Evolutionary conservation across 2,113 vertebrate genomes (phyloP).

Genomic region (Plecotus auritus): DNA sequence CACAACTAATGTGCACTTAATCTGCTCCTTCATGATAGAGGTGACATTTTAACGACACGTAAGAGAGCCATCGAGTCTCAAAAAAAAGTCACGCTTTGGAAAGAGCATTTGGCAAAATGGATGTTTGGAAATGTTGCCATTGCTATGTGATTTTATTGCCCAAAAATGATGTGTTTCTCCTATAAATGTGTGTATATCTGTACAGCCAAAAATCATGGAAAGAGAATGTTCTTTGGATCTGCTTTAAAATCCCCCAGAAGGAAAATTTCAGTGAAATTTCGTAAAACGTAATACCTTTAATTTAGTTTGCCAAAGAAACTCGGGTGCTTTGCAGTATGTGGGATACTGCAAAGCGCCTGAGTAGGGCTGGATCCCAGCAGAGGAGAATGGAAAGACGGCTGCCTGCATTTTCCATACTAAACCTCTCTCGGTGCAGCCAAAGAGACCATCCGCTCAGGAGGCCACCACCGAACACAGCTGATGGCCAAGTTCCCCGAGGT

Average conservation of each 20-base stretch:
- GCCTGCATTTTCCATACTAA: neutral
- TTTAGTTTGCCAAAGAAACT: neutral
- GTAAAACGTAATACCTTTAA: neutral
- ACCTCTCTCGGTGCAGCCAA: neutral
- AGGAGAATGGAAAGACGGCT: neutral
- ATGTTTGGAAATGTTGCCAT: neutral
- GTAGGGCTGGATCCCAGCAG: neutral
- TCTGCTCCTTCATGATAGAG: slow-evolving; percentile 25
- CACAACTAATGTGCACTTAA: neutral
- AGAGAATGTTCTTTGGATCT: neutral
- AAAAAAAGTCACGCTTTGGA: neutral
- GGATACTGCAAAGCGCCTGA: neutral
- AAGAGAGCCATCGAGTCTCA: neutral
- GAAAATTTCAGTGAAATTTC: neutral
- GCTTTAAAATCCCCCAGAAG: neutral
- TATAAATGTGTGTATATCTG: neutral
- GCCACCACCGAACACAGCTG: too few relatives aligned
- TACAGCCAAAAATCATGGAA: neutral
- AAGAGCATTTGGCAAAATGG: slow-evolving; percentile 9
- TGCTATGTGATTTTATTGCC: slow-evolving; percentile 23
- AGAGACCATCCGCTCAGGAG: neutral
- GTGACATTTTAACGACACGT: slow-evolving; percentile 32
- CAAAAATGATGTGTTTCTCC: neutral
- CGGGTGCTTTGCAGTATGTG: too few relatives aligned
- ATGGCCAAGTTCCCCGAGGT: neutral